Base-by-base conservation (phyloP, 2,113 vertebrate species). In the Progne subis region DNA sequence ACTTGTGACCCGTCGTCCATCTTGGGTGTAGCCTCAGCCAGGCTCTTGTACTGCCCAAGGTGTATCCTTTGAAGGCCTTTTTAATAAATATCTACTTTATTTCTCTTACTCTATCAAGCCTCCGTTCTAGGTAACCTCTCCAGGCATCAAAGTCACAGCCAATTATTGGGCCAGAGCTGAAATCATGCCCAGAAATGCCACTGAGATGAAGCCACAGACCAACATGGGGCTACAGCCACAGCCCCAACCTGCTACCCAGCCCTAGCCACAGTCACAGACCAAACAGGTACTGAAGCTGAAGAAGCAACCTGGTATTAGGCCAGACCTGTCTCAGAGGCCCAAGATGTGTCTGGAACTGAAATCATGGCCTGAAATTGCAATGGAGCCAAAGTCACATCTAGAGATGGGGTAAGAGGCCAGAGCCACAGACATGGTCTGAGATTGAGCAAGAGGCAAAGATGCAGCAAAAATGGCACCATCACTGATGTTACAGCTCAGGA, bases 1-100 rank as follows among this genome's bases (percentile, higher is more conserved):
- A 43, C 12, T 43, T 2, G 3, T 25, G 39, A 32, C 29, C 21
- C 3, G 1, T 11, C 1, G 1, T n/a, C 52, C 23, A 12, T 72
- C 23, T 26, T 44, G 37, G 9, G 9, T 44, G 31, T 26, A 44
- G 13, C 52, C 31, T 44, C 1, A 0, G 23, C 31, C 13, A 23
- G 76, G 31, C 25, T 53, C 39, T 44, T 64, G 5, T n/a, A 44
- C 19, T 53, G 25, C 19, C 31, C 39, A 34, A 24, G 49, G 6
- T 41, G 11, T 23, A 44, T 34, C 3, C 49, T 65, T 34, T 29
- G 25, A 53, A 44, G 15, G 49, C 31, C 31, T 65, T 79, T n/a
- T 34, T 18, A 65, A 53, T 65, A 43, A 43, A 44, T 34, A 79
- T 31, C 37, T 64, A 23, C 6, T 43, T 23, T 53, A 34, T 43